phyloP scores from a whole-genome alignment of 2,797 vertebrate genomes.

The Alauda arvensis region DNA sequence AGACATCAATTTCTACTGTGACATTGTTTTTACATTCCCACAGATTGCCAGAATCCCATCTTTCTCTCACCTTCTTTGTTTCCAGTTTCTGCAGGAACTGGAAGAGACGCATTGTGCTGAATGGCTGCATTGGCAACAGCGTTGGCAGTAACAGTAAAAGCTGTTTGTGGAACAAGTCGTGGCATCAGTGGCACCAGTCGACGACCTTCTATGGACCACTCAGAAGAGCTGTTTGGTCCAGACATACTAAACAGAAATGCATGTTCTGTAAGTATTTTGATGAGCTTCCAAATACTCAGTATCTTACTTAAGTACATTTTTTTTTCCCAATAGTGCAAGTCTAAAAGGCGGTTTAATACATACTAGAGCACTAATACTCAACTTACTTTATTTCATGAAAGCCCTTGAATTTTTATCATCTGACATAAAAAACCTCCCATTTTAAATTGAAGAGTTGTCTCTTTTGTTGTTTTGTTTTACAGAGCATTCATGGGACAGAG shows the following conservation, averaged over 20 bases:
- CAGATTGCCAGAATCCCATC: rapidly evolving
- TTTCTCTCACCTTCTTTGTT: slow-evolving; percentile 91
- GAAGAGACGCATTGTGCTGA: slow-evolving; percentile 90
- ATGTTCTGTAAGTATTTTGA: neutral
- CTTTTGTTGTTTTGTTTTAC: neutral
- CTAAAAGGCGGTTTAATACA: neutral
- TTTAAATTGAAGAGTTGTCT: neutral
- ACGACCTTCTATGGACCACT: slow-evolving; percentile 97
- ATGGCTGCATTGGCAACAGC: slow-evolving; percentile 90
- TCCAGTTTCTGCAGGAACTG: slow-evolving; percentile 90
- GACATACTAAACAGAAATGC: slow-evolving; percentile 85
- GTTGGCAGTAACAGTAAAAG: slow-evolving; percentile 93
- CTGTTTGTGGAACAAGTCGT: slow-evolving; percentile 93
- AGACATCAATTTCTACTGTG: neutral
- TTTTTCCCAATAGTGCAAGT: neutral
- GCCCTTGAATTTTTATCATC: neutral
- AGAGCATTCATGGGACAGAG: neutral
- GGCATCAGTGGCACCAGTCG: slow-evolving; percentile 95
- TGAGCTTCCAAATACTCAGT: neutral
- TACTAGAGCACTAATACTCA: neutral
- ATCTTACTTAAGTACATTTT: neutral
- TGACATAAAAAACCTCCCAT: neutral
- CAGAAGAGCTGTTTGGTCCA: slow-evolving; percentile 95
- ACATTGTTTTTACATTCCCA: neutral
- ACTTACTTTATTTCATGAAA: neutral